A percentile compares a stretch with the other conserved stretches of the same genome.
Evolutionary conservation across 2,888 invertebrate genomes (phyloP).

Genomic region (Epinotia demarniana): DNA sequence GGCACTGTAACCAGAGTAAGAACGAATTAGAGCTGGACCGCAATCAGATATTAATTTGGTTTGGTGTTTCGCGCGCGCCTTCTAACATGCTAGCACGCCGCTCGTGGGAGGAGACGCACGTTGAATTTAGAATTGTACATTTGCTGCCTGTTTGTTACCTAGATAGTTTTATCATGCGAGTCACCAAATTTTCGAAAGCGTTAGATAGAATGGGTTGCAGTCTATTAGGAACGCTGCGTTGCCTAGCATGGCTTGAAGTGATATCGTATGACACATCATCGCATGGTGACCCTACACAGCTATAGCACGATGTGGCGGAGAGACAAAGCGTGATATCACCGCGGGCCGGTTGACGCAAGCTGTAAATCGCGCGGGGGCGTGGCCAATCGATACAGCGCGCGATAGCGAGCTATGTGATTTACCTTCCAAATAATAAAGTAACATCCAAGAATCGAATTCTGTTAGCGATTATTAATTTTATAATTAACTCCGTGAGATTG

Average conservation of each 20-base stretch:
- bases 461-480: slow-evolving; percentile 75
- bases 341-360: slow-evolving; percentile 68
- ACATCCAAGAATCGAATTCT: slow-evolving; percentile 67
- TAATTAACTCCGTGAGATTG: slow-evolving; percentile 73
- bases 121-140: too few species aligned
- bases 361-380: slow-evolving; percentile 68
- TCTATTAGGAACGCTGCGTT: not conserved
- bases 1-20: not conserved
- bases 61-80: too few species aligned
- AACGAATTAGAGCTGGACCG: too few species aligned
- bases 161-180: too few species aligned
- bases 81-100: too few species aligned
- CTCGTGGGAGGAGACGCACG: too few species aligned
- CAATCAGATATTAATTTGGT: too few species aligned
- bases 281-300: slow-evolving; percentile 11
- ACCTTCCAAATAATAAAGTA: slow-evolving; percentile 74
- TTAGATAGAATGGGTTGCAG: too few species aligned
- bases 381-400: slow-evolving; percentile 60
- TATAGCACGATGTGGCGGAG: slow-evolving; percentile 30
- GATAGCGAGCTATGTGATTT: slow-evolving; percentile 69
- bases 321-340: slow-evolving; percentile 64
- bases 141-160: too few species aligned
- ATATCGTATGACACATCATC: not conserved
- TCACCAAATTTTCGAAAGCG: too few species aligned
- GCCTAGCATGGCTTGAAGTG: not conserved